Conservation (phyloP, 2,113 vertebrate genomes). For the Perca flavescens region DNA sequence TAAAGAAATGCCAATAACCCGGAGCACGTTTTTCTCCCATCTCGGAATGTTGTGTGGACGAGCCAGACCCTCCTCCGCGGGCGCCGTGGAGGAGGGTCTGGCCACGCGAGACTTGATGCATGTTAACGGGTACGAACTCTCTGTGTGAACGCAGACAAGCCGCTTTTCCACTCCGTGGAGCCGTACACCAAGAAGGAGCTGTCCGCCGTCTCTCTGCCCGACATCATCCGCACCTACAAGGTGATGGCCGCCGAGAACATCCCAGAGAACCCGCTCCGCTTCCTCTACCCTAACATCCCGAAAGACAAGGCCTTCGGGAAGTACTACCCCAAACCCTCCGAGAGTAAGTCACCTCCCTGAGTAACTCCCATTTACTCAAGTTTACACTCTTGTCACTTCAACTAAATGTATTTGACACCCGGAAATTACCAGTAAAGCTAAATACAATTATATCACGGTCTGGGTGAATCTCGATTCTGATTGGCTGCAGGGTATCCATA, state of each 20-base stretch:
- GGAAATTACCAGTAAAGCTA: background rate
- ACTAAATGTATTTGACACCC: no score
- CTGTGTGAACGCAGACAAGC: slow-evolving; percentile 76
- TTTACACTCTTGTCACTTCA: no score
- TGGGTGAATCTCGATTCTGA: no score
- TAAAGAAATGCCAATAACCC: no score
- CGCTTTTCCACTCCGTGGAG: slow-evolving; percentile 92
- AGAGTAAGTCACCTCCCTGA: slow-evolving; percentile 81
- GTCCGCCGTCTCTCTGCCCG: slow-evolving; percentile 91
- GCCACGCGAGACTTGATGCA: background rate
- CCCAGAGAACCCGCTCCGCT: slow-evolving; percentile 94
- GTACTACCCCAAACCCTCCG: slow-evolving; percentile 94
- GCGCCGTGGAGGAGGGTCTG: no score
- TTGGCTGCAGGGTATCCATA: no score
- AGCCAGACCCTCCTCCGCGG: no score
- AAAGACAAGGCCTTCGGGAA: slow-evolving; percentile 97
- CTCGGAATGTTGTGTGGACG: no score
- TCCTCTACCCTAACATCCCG: slow-evolving; percentile 90
- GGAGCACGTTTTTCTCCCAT: no score
- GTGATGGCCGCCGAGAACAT: slow-evolving; percentile 98
- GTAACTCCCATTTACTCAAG: no score
- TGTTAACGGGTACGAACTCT: background rate
- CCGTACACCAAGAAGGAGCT: slow-evolving; percentile 97
- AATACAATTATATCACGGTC: no score
- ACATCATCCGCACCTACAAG: slow-evolving; percentile 97